A percentile compares a stretch with the other conserved stretches of the same genome.
Evolutionary conservation across 2,797 vertebrate genomes (phyloP).

Genomic region (Microcaecilia unicolor): DNA sequence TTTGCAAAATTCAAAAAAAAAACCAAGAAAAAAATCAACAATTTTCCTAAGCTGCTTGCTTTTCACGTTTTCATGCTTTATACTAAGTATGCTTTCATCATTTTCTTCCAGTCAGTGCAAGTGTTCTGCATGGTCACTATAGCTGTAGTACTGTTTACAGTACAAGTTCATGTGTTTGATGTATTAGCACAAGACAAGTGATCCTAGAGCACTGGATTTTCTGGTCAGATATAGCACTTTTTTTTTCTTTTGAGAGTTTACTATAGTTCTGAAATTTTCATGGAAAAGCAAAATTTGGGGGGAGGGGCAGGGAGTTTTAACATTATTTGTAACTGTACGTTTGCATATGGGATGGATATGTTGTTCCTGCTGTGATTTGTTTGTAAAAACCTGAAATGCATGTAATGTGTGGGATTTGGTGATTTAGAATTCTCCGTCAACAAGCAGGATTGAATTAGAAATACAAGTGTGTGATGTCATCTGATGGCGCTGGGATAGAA

Average conservation of each 20-base stretch:
- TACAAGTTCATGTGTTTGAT: constrained; percentile 10
- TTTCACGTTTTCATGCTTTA: constrained; percentile 14
- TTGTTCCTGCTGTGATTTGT: constrained; percentile 15
- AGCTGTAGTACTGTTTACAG: too few species aligned
- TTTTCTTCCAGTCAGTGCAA: constrained; percentile 6
- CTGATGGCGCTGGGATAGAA: too few species aligned
- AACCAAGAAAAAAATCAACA: too few species aligned
- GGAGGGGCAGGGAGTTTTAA: too few species aligned
- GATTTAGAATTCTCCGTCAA: too few species aligned
- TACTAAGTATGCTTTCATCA: constrained; percentile 9
- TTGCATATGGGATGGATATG: constrained; percentile 32
- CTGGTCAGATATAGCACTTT: constrained; percentile 62
- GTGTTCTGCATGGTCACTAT: too few species aligned
- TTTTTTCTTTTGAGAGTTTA: constrained; percentile 38
- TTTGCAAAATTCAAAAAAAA: constrained; percentile 16
- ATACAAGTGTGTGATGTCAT: too few species aligned
- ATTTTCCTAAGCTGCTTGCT: constrained; percentile 8
- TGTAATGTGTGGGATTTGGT: constrained; percentile 28
- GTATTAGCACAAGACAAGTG: constrained; percentile 12
- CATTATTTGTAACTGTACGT: constrained; percentile 44
- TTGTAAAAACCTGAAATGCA: too few species aligned
- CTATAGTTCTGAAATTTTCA: constrained; percentile 21
- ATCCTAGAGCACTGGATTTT: constrained; percentile 37
- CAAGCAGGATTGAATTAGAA: too few species aligned
- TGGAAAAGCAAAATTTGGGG: constrained; percentile 23